Percentiles rank a stretch among this genome's conserved stretches.
Conservation (phyloP, 2,113 vertebrate genomes). For the Pollimyrus isidori region DNA sequence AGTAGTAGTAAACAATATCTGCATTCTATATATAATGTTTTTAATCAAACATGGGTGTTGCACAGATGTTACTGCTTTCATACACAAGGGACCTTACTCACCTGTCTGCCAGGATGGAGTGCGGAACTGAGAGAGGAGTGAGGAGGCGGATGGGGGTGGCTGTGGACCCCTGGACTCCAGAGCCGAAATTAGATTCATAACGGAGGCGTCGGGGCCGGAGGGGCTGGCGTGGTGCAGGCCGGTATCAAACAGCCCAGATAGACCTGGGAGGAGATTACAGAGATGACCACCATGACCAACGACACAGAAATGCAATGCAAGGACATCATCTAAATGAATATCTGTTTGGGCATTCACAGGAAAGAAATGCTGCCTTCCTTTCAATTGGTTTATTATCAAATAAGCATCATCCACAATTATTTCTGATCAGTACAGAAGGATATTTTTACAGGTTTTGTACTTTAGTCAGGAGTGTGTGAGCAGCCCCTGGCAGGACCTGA, state of each 20-base stretch:
- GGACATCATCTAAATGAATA: neutral
- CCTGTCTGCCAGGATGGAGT: conserved; percentile 93
- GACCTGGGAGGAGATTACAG: conserved; percentile 51
- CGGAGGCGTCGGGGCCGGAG: conserved; percentile 78
- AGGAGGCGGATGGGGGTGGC: conserved; percentile 84
- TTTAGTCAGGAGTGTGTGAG: neutral
- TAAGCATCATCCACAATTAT: neutral
- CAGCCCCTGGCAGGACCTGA: neutral
- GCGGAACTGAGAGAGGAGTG: conserved; percentile 89
- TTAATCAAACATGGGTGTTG: neutral
- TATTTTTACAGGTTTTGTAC: neutral
- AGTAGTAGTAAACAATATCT: neutral
- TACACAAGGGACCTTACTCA: conserved; percentile 37
- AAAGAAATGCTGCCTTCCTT: neutral
- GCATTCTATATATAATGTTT: neutral
- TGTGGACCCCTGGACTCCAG: conserved; percentile 86
- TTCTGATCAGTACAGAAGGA: neutral
- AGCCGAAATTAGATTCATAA: conserved; percentile 93
- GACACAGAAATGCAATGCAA: neutral
- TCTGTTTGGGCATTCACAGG: neutral
- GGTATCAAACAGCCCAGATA: conserved; percentile 86
- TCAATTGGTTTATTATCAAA: neutral
- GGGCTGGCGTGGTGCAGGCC: conserved; percentile 83
- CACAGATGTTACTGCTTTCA: neutral
- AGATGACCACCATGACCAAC: neutral